Evolutionary conservation across 2,797 vertebrate genomes (phyloP).

Genomic region (Eospalax fontanierii): DNA sequence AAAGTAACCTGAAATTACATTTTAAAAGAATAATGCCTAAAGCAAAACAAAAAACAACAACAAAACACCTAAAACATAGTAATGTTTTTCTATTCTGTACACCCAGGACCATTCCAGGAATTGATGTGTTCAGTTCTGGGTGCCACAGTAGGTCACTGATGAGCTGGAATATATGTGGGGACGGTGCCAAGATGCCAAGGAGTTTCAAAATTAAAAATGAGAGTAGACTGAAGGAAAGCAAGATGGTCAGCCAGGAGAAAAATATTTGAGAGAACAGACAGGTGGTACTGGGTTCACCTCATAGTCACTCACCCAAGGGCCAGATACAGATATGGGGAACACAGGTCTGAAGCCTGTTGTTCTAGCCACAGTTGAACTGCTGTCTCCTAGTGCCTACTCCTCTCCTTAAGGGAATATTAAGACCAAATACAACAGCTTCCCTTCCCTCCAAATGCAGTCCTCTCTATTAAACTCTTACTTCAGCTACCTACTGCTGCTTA

Average conservation of each 20-base stretch:
- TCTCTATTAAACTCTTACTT: background rate
- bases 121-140: background rate
- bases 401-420: background rate
- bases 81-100: conserved; percentile 23
- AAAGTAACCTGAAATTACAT: conserved; percentile 68
- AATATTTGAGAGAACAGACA: background rate
- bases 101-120: background rate
- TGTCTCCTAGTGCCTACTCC: background rate
- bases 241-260: background rate
- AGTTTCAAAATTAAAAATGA: conserved; percentile 27
- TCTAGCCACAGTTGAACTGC: background rate
- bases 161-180: background rate
- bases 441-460: background rate
- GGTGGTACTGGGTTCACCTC: background rate
- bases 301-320: background rate
- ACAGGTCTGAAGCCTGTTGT: background rate
- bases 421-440: background rate
- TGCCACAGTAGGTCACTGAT: background rate
- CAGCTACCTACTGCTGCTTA: background rate
- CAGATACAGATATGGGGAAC: fast-evolving
- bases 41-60: background rate
- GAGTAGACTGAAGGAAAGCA: background rate
- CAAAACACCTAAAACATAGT: background rate
- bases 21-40: conserved; percentile 61
- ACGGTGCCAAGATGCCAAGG: background rate